Base-by-base conservation (phyloP, 2,113 vertebrate species). In the Sturnus vulgaris region DNA sequence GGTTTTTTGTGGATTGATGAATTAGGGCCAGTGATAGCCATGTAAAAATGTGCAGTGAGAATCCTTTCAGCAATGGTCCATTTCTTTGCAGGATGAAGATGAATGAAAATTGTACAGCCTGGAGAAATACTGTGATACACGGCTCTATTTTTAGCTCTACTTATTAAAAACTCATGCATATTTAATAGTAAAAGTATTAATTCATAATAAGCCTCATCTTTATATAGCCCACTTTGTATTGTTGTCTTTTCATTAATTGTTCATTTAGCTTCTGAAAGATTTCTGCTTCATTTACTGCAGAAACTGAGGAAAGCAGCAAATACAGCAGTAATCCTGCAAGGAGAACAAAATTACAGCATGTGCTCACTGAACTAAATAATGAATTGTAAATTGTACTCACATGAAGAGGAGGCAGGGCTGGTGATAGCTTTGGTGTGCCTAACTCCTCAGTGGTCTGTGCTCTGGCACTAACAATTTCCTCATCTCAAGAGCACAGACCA, bases 131-230 rank as follows among this genome's bases (percentile, higher is more conserved):
- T 61, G 42, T 59, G 59, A 90, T 66, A 42, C 39, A 33, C 0
- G 1, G 61, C 28, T 88, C 95, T 95, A 88, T 95, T 96, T 97
- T 96, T 96, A 86, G 82, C 71, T 69, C 55, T 68, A 20, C 75
- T 88, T 94, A 88, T 93, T 95, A 95, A 82, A 80, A 95, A 15
- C 78, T 90, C 79, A 90, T 94, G 60, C 82, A 95, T 95, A 93
- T 88, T 94, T 92, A 92, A 90, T 90, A 85, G 68, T 71, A 68
- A 53, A 95, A 82, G 59, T 66, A 93, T 93, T 90, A 92, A 94
- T 95, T 92, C 47, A 4, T 93, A 95, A 88, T 86, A 80, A 82
- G 44, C 69, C 50, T 90, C 59, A 52, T 90, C 93, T 90, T 63
- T 90, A 63, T 93, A 88, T 96, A 93, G 64, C 68, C 44, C 24